Evolutionary conservation across 1,140 invertebrate species (phyloP).

Genomic region (Drosophila nebulosa): DNA sequence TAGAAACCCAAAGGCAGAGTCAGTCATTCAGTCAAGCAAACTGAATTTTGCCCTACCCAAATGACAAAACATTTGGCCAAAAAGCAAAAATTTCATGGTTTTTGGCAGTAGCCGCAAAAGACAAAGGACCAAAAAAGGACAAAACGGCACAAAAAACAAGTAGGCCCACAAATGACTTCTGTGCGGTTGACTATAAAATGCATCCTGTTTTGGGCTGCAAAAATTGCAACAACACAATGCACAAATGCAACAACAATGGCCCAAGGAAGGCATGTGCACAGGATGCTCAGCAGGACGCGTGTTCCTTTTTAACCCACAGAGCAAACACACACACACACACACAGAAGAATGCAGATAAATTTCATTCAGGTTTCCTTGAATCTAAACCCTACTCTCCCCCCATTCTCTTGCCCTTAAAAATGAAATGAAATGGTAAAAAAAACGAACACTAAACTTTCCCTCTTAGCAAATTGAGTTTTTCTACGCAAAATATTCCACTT

Average conservation of each 20-base stretch:
- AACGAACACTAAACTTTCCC: background rate
- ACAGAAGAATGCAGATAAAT: conserved; percentile 15
- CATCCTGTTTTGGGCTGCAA: conserved; percentile 44
- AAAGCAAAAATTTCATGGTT: background rate
- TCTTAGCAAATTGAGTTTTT: conserved; percentile 58
- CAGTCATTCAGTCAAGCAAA: background rate
- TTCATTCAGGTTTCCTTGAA: conserved; percentile 21
- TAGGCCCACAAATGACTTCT: conserved; percentile 50
- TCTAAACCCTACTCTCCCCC: no score
- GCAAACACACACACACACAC: background rate
- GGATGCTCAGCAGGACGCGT: conserved; percentile 48
- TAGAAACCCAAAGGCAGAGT: background rate
- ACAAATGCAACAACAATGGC: background rate
- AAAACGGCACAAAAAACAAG: background rate
- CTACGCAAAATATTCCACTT: conserved; percentile 54
- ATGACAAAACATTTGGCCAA: conserved; percentile 27
- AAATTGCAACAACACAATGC: conserved; percentile 39
- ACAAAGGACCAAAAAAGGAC: background rate
- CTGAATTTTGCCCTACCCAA: conserved; percentile 30
- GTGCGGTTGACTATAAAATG: conserved; percentile 53
- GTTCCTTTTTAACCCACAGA: conserved; percentile 6
- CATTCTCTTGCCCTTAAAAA: background rate
- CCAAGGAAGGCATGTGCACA: conserved; percentile 22
- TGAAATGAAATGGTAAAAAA: background rate
- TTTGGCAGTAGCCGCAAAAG: conserved; percentile 39